Base-by-base conservation (phyloP, 1,140 invertebrate species). In the Drosophila chauvacae region DNA sequence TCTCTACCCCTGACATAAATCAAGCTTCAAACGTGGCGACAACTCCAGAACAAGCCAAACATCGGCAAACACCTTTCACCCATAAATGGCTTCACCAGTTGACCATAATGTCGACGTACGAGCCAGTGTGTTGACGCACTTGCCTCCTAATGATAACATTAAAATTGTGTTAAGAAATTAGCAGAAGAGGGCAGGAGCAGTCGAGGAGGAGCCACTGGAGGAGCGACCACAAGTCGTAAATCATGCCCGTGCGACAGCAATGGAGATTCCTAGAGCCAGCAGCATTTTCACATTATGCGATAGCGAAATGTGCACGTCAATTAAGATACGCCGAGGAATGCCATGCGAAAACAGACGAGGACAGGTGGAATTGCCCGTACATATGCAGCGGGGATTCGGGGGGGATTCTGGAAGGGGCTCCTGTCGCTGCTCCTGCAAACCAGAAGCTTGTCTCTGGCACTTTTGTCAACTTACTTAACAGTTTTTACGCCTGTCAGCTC, bases 81-180 rank as follows among this genome's bases (percentile, higher is more conserved):
- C 84, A 84, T 88, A 88, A 81, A 88, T 88, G 85, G 84, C 47
- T 35, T 18, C 53, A 45, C 51, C 60, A 62, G 39, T 58, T 66
- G 73, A 59, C 81, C 68, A 85, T 85, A 86, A 86, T 77, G 39
- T 62, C 55, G 7, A 1, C 13, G n/a, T 41, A 39, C 44, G 35
- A 64, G 26, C 59, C n/a, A 33, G 51, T 35, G 48, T 72, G 82
- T 76, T 84, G 65, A 84, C 73, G 77, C 73, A 84, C 78, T 88
- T 77, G 80, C 65, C 80, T 84, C 58, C 81, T 90, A 90, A 90
- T 90, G 85, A 90, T 90, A 90, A 90, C 85, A 90, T 90, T 90
- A 90, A 85, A 90, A 90, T 90, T 90, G 85, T 90, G 85, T 90
- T 90, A 90, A 90, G 85, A 90, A 90, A 90, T 90, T 90, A 90